These are phyloP conservation scores for Steatocranus sp. DNA, from an alignment of 2,797 vertebrate species.

Conservation along the genomic window DNA sequence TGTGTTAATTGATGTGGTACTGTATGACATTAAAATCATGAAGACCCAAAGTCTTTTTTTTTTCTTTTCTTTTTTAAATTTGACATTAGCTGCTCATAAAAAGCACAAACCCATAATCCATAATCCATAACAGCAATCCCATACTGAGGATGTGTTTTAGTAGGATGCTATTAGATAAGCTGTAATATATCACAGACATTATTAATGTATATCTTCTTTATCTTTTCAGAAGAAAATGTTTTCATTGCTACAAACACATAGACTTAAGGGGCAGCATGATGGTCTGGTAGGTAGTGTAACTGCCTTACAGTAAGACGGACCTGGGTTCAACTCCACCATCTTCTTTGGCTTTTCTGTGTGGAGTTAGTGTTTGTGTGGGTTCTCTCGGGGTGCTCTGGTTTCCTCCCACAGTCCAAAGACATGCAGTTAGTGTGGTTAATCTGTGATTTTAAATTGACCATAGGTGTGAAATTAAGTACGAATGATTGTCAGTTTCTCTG, in stretches of 20 bases:
- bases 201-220: background rate
- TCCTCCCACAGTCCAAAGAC: background rate
- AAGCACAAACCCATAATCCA: background rate
- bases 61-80: background rate
- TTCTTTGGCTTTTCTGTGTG: background rate
- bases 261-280: background rate
- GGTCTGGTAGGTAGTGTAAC: background rate
- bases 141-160: background rate
- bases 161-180: background rate
- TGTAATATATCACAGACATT: background rate
- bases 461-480: background rate
- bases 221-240: background rate
- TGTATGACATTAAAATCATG: background rate
- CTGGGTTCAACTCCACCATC: background rate
- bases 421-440: background rate
- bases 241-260: background rate
- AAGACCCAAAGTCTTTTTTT: background rate
- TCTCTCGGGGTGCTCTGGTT: background rate
- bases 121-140: background rate
- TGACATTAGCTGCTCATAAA: background rate
- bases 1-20: background rate
- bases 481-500: background rate
- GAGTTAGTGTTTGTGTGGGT: background rate
- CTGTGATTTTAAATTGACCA: background rate
- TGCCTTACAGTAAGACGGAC: background rate